These are phyloP conservation scores for Sinotaia quadrata DNA, from an alignment of 2,888 invertebrate species.

Conservation along the genomic window DNA sequence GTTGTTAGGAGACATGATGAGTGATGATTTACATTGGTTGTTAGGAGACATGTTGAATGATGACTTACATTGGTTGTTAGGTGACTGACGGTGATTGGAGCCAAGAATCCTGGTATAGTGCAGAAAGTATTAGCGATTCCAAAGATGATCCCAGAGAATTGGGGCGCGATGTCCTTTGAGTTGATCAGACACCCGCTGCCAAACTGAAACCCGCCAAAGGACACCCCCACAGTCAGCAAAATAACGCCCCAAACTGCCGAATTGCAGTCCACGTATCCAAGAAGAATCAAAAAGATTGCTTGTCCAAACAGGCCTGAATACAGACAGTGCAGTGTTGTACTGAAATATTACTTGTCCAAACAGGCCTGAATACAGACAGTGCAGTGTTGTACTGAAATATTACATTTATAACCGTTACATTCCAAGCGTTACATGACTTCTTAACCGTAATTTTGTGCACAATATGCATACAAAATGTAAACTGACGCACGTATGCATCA, in stretches of 20 bases:
- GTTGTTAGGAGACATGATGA: no score
- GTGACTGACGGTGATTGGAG: constrained; percentile 57
- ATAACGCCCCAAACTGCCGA: constrained; percentile 45
- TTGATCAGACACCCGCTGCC: constrained; percentile 62
- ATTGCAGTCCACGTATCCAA: constrained; percentile 54
- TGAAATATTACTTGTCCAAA: no score
- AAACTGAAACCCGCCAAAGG: constrained; percentile 54
- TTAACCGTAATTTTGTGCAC: no score
- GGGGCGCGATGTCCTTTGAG: constrained; percentile 65
- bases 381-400: no score
- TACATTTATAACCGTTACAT: no score
- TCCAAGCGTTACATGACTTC: no score
- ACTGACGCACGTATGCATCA: no score
- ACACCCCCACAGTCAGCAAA: constrained; percentile 52
- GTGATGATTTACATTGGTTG: no score
- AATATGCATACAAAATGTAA: no score
- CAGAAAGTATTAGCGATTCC: constrained; percentile 64
- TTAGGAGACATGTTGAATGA: neutral
- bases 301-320: constrained; percentile 53
- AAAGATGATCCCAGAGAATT: constrained; percentile 63
- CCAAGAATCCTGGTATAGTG: constrained; percentile 61
- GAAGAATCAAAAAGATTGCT: constrained; percentile 51
- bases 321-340: no score
- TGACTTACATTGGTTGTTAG: constrained; percentile 53
- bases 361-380: no score